Evolutionary conservation across 2,888 invertebrate species (phyloP).

Genomic region (Dynastes maya): DNA sequence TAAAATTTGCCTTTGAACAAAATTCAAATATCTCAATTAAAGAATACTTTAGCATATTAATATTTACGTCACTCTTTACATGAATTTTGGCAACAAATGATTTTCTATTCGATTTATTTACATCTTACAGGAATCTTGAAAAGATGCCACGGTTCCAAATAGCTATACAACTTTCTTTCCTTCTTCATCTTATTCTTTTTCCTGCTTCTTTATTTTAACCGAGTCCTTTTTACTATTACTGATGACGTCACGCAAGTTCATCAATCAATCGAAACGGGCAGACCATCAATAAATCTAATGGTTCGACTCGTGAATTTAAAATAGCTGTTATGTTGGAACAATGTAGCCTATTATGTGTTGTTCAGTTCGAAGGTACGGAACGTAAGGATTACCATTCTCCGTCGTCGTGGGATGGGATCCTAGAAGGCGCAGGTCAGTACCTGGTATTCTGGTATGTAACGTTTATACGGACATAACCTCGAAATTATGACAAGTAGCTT

Average conservation of each 20-base stretch:
- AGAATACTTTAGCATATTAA: too few species aligned
- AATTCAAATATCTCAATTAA: too few species aligned
- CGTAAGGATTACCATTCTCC: constrained; percentile 58
- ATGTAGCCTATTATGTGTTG: constrained; percentile 66
- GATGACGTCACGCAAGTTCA: constrained; percentile 63
- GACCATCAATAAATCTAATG: constrained; percentile 70
- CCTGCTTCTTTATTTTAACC: neutral
- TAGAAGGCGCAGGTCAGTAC: constrained; percentile 40
- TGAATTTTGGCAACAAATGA: too few species aligned
- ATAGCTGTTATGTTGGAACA: constrained; percentile 69
- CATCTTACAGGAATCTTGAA: too few species aligned
- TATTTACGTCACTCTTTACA: too few species aligned
- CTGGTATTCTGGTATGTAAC: constrained; percentile 5
- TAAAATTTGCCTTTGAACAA: too few species aligned
- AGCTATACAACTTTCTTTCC: too few species aligned
- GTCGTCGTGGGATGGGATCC: constrained; percentile 54
- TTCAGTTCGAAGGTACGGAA: constrained; percentile 53
- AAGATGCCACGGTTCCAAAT: neutral
- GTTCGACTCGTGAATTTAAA: constrained; percentile 68
- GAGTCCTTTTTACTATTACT: constrained; percentile 49
- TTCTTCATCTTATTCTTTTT: neutral
- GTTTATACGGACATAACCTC: neutral
- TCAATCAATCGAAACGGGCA: constrained; percentile 68
- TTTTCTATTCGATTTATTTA: too few species aligned
- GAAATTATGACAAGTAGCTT: neutral